phyloP scores from a whole-genome alignment of 2,888 invertebrate genomes.

The Pterostichus niger region DNA sequence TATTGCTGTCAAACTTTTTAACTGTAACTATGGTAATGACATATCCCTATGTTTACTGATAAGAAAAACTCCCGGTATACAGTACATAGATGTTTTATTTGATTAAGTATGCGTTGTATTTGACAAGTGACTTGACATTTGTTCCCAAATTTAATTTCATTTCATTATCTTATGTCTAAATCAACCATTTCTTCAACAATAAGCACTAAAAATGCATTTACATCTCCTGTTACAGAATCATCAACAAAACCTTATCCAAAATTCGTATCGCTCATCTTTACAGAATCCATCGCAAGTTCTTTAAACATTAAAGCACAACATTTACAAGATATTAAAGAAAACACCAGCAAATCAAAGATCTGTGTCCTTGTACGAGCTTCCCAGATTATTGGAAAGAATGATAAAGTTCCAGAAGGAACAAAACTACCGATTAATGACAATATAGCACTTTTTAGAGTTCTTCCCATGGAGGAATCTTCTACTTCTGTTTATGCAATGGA shows the following conservation, averaged over 20 bases:
- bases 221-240: background rate
- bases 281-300: slow-evolving; percentile 74
- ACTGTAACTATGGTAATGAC: too few species aligned
- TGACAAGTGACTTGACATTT: background rate
- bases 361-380: slow-evolving; percentile 67
- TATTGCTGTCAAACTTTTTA: too few species aligned
- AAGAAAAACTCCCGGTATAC: too few species aligned
- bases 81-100: too few species aligned
- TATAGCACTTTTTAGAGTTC: slow-evolving; percentile 36
- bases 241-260: background rate
- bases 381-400: background rate
- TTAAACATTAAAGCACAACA: slow-evolving; percentile 73
- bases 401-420: background rate
- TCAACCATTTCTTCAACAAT: background rate
- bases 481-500: slow-evolving; percentile 56
- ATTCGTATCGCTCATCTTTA: slow-evolving; percentile 73
- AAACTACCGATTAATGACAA: slow-evolving; percentile 17
- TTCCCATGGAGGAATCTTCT: slow-evolving; percentile 50
- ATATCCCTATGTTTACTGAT: too few species aligned
- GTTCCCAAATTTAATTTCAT: background rate
- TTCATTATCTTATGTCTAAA: background rate
- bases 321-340: slow-evolving; percentile 72
- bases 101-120: background rate
- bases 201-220: background rate
- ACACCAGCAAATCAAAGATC: slow-evolving; percentile 71